Evolutionary conservation across 2,113 vertebrate species (phyloP), one percentile per base, ranked within the genome.

Genomic region (Syrmaticus mikado): DNA sequence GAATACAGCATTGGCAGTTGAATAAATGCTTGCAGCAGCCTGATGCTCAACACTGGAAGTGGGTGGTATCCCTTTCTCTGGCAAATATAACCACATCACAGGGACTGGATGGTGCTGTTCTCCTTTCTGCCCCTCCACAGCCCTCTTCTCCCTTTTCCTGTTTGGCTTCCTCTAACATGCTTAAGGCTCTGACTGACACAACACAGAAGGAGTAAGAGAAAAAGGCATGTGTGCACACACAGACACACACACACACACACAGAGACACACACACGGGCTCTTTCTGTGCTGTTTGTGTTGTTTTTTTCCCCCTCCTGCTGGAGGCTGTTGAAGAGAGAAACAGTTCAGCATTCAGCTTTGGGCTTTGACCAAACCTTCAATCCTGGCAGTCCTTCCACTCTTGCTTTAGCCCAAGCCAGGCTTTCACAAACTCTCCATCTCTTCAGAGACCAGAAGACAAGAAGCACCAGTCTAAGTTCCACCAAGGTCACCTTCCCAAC

Each of bases 11-110:
- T 83, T 66, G 91, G 76, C 81, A 91, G 73, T 46, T 8, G 12
- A 65, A 94, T 50, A 58, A 50, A 88, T 2, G 12, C 79, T 83
- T 77, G 77, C 58, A 91, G 86, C 65, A 73, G 77, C 80, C 82
- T 61, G 67, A 55, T 60, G 21, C 34, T 77, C 57, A 53, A 58
- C 65, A 71, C 92, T 79, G 81, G 34, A 48, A 87, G 53, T 28
- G 83, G 78, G 80, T 48, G 75, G 22, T 38, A 80, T 87, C 86
- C 85, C 72, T 70, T 74, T 85, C 87, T 84, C 84, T 85, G 90
- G 84, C 88, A 80, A 68, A n/a, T 5, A 21, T 7, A 36, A n/a
- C 2, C 15, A 71, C 53, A 67, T 46, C 28, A 10, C 36, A 46
- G 50, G 46, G 58, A 71, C 53, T 58, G 71, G 38, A 79, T 48